Base-by-base conservation (phyloP, 1,140 invertebrate genomes). In the Eueides isabella region DNA sequence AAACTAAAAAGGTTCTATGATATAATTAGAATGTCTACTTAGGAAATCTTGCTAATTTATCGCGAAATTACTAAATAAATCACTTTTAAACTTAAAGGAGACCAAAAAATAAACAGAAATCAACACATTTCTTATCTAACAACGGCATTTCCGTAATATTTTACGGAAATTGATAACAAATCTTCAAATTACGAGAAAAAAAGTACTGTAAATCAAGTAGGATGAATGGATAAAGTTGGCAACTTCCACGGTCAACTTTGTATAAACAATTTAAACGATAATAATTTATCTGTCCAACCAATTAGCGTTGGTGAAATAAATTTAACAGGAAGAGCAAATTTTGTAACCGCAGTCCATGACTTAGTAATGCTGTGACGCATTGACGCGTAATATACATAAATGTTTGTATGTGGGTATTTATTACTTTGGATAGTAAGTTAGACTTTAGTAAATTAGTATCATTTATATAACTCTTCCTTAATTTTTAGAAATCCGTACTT, bases 181-280 rank as follows among this genome's bases (percentile, higher is more conserved):
- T 61, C 67, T 69, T 69, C 48, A 29, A 31, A 33, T 61, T 33
- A 69, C 48, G 48, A 16, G 41, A n/a, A 61, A 68, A 69, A 69
- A 69, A 28, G n/a, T 48, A 16, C 66, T 19, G n/a, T 67, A 67
- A 67, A 67, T 67, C 66, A 67, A 55, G 41, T 16, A 26, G 62
- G 66, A 80, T 74, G 77, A 80, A 84, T 81, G 76, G 72, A 77
- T 74, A 71, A 80, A 83, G 78, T 80, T 75, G 68, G 48, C 44
- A 75, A 72, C 67, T 69, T 79, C 71, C 75, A 74, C 77, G 76
- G 79, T 83, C 79, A 76, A 80, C 81, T 84, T 81, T 61, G 77
- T 35, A 74, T 77, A 84, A 84, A 83, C 81, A 86, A 86, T 86
- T 84, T 82, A 81, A 80, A 86, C 75, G 78, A 72, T 79, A 81